Base-by-base conservation (phyloP, 2,113 vertebrate genomes). In the Pachyramphus minor region DNA sequence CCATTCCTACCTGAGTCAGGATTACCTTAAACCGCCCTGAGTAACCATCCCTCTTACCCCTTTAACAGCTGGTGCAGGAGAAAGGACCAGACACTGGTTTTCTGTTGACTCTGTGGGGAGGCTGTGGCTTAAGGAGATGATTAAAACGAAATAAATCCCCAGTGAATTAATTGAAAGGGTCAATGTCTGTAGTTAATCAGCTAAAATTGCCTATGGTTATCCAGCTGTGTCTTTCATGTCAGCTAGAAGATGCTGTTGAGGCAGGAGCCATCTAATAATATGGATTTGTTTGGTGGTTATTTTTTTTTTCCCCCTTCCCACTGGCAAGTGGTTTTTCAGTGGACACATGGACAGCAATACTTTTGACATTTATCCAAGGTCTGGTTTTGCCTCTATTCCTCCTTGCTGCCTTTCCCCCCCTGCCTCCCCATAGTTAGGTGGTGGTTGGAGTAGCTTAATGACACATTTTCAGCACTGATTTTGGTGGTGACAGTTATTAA, bases 401-500 rank as follows among this genome's bases (percentile, higher is more conserved):
- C 35, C 41, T 71, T 49, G 44, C 9, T 50, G 45, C 9, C 19
- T 18, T 35, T 8, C 13, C 47, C 49, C 13, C 23, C 8, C 21
- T 17, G 11, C 6, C 53, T 24, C 8, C 22, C 21, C 72, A 35
- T 27, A 77, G 14, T 50, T 87, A 83, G 67, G 47, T 53, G 20
- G n/a, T 92, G 71, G 58, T 74, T 63, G 81, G 84, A 79, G 85
- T 89, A 94, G 95, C 91, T 97, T 95, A 95, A 96, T 81, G 89
- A 81, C 94, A 92, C 42, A 23, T 95, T 95, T 96, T 94, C 75
- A 87, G 77, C 45, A 19, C 76, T 89, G 86, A 92, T 93, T 90
- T 94, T 79, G 11, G 89, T 72, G 62, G n/a, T 97, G 95, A 96
- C 88, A 96, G 93, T 96, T 95, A 96, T 79, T 95, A 94, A 94